Percentiles rank a stretch among this genome's conserved stretches.
Conservation (phyloP, 2,797 vertebrate species). For the Gymnothorax javanicus region DNA sequence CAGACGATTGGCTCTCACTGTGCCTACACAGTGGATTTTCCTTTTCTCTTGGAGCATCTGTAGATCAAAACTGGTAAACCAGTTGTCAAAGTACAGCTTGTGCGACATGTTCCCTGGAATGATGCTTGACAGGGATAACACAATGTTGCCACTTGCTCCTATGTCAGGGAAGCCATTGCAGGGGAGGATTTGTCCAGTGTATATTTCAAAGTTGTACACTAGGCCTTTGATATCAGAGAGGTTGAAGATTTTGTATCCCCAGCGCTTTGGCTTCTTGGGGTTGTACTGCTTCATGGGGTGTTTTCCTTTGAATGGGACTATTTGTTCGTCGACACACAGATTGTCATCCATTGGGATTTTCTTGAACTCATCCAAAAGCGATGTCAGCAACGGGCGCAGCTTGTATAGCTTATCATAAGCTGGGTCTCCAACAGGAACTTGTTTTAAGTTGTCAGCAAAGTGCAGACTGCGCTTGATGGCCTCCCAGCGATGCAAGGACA, state of each 20-base stretch:
- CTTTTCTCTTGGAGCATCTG: neutral
- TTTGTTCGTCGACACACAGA: neutral
- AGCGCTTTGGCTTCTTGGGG: neutral
- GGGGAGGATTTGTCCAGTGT: neutral
- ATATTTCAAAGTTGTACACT: slow-evolving; percentile 5
- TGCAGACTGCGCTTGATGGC: neutral
- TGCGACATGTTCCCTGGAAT: neutral
- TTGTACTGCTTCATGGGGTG: neutral
- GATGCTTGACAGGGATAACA: neutral
- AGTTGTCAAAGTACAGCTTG: slow-evolving; percentile 5
- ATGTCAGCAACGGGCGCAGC: neutral
- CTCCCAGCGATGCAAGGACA: neutral
- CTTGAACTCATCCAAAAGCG: neutral
- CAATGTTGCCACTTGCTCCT: neutral
- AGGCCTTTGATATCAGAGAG: neutral
- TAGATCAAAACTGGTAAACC: neutral
- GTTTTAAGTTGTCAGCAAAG: neutral
- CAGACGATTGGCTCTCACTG: neutral
- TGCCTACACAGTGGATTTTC: neutral
- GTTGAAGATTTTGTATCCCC: neutral
- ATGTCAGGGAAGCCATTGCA: neutral
- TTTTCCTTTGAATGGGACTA: neutral
- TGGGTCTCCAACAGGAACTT: slow-evolving; percentile 6
- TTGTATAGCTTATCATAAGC: slow-evolving; percentile 2
- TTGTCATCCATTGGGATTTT: neutral